Evolutionary conservation across 1,140 invertebrate genomes (phyloP), one percentile per base, ranked within the genome.

Genomic region (Steinernema khuongi): DNA sequence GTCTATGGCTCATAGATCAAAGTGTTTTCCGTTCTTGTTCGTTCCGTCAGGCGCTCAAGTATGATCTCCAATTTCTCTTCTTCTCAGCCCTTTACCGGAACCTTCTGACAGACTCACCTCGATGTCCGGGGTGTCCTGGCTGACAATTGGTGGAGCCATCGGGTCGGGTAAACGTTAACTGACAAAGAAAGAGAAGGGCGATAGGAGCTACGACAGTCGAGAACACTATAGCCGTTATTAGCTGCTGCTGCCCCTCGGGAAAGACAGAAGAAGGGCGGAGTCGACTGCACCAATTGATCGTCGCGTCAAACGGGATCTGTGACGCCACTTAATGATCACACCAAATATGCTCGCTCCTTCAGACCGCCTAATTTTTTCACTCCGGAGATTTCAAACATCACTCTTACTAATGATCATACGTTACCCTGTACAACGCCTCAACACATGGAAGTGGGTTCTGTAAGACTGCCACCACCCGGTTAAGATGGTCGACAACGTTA

Each of bases 81-180:
- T 41, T 41, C 36, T n/a, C 36, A n/a, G n/a, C 7, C 7, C 36
- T 41, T n/a, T 11, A 41, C 7, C 41, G 41, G n/a, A 17, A 78
- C 74, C 28, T 26, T 33, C n/a, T 1, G 19, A 43, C 1, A 19
- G n/a, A 50, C 36, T 17, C 31, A 81, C 80, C 79, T 81, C 80
- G 68, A 81, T 81, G 72, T 81, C 80, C 17, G 80, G 80, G 31
- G 81, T 31, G 31, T 81, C 80, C 68, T 73, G 50, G 50, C 7
- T 41, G n/a, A 41, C 26, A 22, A 60, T 26, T 22, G 50, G 14
- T 11, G 50, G 50, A 22, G 50, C 11, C 50, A 60, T 60, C 2
- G 50, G 67, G 31, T 2, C 4, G 2, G 50, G 26, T 14, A 14
- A 14, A 22, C 36, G 36, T 41, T 41, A n/a, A 11, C 36, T 11